Base-by-base conservation (phyloP, 1,140 invertebrate genomes). In the Ceratosolen fusciceps region DNA sequence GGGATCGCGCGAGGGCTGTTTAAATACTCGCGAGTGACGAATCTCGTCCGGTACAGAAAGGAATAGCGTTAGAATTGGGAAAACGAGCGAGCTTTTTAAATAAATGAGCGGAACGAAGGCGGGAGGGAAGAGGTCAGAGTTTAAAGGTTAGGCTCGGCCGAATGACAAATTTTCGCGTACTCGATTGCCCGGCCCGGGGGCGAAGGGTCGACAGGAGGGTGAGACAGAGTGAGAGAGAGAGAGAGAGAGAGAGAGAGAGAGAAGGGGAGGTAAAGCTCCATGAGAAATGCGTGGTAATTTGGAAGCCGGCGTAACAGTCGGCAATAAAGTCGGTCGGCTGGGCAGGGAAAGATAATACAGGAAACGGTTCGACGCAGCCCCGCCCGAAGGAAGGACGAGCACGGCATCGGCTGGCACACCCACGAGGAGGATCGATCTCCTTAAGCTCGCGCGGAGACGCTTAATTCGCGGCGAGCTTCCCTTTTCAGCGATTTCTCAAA, bases 371-470 rank as follows among this genome's bases (percentile, higher is more conserved):
- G 2, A 31, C 47, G 26, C 12, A 31, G n/a, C 67, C 1, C 24
- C 47, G 47, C 47, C 37, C n/a, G 47, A 68, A 68, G 14, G 39
- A 9, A 3, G 9, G 8, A 72, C 19, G 37, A 72, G 29, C 43
- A 72, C 70, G 70, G 29, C 49, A 26, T 58, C 39, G 21, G 37
- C 10, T 19, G 37, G 65, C n/a, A 49, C 58, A 65, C 56, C 58
- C 58, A 65, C 74, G 47, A 43, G 34, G 39, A 60, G 34, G 39
- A 60, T 77, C 26, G 75, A 77, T 77, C 75, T 70, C 34, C 67
- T 77, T 78, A 62, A 58, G 68, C 76, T 78, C 76, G 68, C 76
- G 68, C 72, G 72, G 72, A 78, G 52, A 52, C 76, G 39, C 76
- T 78, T 78, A 78, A 78, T 78, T 78, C 56, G 76, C 76, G 52